Evolutionary conservation across 1,140 invertebrate genomes (phyloP).

Genomic region (Diploscapter pachys): DNA sequence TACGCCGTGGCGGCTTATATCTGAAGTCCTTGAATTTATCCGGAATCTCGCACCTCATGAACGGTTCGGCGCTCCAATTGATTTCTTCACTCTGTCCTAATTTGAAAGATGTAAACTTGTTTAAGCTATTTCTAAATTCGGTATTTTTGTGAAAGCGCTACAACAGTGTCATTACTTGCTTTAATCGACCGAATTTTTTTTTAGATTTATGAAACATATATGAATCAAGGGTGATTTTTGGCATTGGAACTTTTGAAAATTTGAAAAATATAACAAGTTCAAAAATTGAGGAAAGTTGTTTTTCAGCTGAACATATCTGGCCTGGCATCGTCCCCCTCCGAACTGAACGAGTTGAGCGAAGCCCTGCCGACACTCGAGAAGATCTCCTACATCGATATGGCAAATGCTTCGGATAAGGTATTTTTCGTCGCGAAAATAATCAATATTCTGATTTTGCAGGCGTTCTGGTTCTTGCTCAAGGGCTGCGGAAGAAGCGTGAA

Average conservation of each 20-base stretch:
- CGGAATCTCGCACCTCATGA: conserved; percentile 45
- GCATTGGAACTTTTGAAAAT: too few relatives aligned
- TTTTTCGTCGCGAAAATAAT: neutral
- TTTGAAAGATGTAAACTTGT: conserved; percentile 22
- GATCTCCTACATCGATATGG: conserved; percentile 53
- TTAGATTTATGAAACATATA: too few relatives aligned
- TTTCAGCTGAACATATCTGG: conserved; percentile 17
- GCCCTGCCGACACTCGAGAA: conserved; percentile 34
- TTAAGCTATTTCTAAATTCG: too few relatives aligned
- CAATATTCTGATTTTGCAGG: conserved; percentile 11
- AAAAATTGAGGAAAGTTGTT: too few relatives aligned
- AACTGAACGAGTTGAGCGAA: conserved; percentile 30
- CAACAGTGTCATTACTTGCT: too few relatives aligned
- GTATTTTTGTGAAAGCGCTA: too few relatives aligned
- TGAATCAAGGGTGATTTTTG: too few relatives aligned
- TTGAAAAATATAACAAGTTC: too few relatives aligned
- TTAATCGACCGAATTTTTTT: too few relatives aligned
- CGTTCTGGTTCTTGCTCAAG: conserved; percentile 57
- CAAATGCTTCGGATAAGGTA: conserved; percentile 40
- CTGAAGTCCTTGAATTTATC: conserved; percentile 46
- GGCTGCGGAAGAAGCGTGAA: conserved; percentile 39
- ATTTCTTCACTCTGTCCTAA: conserved; percentile 49
- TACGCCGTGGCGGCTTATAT: conserved; percentile 46
- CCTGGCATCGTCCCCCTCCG: conserved; percentile 7
- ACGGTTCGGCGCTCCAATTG: conserved; percentile 49